Evolutionary conservation across 2,888 invertebrate species (phyloP).

Genomic region (Caenorhabditis doughertyi): DNA sequence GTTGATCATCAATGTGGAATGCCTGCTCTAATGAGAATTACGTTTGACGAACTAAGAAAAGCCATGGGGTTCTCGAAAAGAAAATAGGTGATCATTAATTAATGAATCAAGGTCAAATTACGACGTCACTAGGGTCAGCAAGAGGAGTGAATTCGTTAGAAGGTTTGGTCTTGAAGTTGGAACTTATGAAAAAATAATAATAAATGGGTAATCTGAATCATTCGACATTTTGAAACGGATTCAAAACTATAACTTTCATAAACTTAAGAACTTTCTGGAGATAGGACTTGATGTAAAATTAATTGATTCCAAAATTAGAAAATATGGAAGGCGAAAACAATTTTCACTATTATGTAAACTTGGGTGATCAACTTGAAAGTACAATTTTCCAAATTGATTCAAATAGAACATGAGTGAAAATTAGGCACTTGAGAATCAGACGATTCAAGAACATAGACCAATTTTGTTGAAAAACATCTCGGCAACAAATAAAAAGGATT

Average conservation of each 20-base stretch:
- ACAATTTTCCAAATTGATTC: background rate
- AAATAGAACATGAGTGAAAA: constrained; percentile 1
- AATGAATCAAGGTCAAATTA: constrained; percentile 18
- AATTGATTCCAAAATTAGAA: background rate
- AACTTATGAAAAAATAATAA: background rate
- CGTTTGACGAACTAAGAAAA: constrained; percentile 10
- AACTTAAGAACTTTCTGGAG: too few species aligned
- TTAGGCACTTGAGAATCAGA: background rate
- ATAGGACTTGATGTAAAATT: too few species aligned
- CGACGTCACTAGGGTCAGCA: constrained; percentile 10
- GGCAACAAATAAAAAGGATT: too few species aligned
- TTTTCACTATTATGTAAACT: background rate
- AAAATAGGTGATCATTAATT: constrained; percentile 16
- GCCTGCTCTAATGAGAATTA: background rate
- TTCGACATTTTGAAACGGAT: too few species aligned
- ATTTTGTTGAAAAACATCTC: too few species aligned
- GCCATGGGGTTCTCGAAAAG: background rate
- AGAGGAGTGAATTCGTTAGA: background rate
- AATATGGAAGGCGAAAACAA: background rate
- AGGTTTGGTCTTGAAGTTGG: background rate
- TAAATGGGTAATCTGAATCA: too few species aligned
- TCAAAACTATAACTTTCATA: too few species aligned
- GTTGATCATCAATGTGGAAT: background rate
- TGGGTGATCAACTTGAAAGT: background rate
- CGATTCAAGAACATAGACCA: background rate